Percentiles rank a stretch among this genome's conserved stretches.
Conservation (phyloP, 2,113 vertebrate species). For the Picathartes gymnocephalus region DNA sequence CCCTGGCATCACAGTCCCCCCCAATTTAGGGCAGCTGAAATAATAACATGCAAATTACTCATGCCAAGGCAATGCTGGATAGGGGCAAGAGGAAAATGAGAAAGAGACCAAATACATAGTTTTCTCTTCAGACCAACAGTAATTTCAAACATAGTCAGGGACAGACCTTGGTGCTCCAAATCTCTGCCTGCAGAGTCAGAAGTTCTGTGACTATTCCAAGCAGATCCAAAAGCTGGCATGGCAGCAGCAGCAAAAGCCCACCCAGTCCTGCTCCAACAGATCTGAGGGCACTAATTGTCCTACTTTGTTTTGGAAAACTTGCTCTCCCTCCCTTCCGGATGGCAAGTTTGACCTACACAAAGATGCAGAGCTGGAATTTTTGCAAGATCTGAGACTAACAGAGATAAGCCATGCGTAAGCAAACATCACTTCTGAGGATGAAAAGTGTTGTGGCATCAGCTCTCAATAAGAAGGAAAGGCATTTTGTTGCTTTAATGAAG, state of each 20-base stretch:
- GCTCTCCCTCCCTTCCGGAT: neutral
- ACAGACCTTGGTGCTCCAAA: neutral
- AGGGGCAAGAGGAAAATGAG: neutral
- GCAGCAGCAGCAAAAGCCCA: neutral
- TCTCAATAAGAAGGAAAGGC: neutral
- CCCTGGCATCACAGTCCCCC: neutral
- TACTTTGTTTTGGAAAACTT: neutral
- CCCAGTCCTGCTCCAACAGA: neutral
- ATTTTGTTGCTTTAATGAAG: conserved; percentile 32
- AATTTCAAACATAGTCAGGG: neutral
- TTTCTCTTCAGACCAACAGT: neutral
- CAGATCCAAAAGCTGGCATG: neutral
- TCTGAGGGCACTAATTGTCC: neutral
- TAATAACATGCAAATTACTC: conserved; percentile 32
- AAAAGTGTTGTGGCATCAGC: neutral
- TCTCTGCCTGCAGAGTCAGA: neutral
- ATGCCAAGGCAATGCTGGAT: neutral
- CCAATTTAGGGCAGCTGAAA: conserved; percentile 16
- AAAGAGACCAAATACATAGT: neutral
- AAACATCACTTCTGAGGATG: neutral
- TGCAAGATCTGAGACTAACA: neutral
- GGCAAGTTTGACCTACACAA: neutral
- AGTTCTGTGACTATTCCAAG: neutral
- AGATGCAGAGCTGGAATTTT: neutral
- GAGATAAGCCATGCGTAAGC: neutral